Percentiles rank a stretch among this genome's conserved stretches.
Evolutionary conservation across 92 coral and sea anemone genomes (phyloP).

Genomic region (Heteractis magnifica): DNA sequence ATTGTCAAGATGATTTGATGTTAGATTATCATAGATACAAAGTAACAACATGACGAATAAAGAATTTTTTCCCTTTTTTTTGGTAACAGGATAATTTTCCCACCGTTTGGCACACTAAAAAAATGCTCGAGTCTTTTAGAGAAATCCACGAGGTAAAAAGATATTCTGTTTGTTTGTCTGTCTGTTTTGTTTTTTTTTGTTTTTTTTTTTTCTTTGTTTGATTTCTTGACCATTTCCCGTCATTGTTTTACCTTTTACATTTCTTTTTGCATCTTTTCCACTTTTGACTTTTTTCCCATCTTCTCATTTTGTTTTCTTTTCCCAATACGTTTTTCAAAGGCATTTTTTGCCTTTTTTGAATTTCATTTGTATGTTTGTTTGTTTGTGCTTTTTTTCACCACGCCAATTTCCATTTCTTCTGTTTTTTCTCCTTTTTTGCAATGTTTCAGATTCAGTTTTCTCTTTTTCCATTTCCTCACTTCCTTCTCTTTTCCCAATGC

Average conservation of each 20-base stretch:
- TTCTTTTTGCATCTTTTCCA: no score
- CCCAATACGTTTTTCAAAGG: no score
- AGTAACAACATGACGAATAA: no score
- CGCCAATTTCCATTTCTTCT: no score
- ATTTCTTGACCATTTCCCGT: neutral
- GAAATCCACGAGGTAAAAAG: constrained; percentile 75
- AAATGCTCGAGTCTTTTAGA: constrained; percentile 84
- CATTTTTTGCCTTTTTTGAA: no score
- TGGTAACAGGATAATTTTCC: constrained; percentile 71
- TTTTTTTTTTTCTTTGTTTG: neutral
- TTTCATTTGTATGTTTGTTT: no score
- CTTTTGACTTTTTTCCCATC: neutral
- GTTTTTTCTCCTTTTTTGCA: no score
- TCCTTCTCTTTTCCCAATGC: neutral
- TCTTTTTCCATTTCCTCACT: neutral
- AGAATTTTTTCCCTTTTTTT: neutral
- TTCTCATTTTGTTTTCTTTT: neutral
- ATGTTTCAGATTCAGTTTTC: neutral
- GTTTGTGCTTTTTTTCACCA: neutral
- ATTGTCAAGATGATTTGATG: no score
- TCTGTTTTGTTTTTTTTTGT: neutral
- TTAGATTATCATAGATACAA: neutral
- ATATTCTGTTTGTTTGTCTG: no score
- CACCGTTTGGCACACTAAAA: constrained; percentile 88
- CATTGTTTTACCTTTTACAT: neutral